Evolutionary conservation across 2,113 vertebrate genomes (phyloP), one percentile per base, ranked within the genome.

Genomic region (Chloroceryle aenea): DNA sequence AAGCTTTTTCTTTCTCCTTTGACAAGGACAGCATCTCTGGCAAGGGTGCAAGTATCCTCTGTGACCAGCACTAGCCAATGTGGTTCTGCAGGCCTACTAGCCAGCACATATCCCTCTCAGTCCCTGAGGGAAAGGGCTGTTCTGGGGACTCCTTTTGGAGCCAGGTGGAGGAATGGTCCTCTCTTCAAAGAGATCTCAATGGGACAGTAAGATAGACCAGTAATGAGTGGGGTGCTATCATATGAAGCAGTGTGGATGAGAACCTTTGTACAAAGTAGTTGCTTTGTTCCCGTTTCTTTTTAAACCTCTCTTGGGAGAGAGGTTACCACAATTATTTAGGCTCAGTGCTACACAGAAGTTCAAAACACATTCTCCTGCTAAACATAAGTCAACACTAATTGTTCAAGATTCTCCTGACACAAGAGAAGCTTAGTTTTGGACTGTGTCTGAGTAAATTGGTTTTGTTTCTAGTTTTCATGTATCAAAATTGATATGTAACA

Each of bases 401-500:
- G 90, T 78, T 89, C 67, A 73, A 63, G 77, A 96, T 80, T 63
- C 76, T 85, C 73, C 63, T 82, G 71, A 87, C 55, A 87, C 38
- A 85, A 83, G 23, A 90, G 52, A 64, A 62, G 76, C 76, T 92
- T 91, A 81, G 75, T 67, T 91, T 81, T 89, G 63, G 81, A 84
- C 87, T 56, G 47, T 64, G 62, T 72, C 55, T 1, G 4, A 90
- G 58, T 66, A 93, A 95, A 94, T 76, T 81, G 64, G 56, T 86
- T 96, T 95, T n/a, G 61, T 93, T 95, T 95, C 78, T 79, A 86
- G 80, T 86, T 88, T 94, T 85, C 92, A 95, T 47, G 26, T 83
- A 93, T 95, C 85, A 89, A 55, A 97, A 97, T 61, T 85, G 66
- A 94, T 96, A 97, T 69, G 72, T 84, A 95, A 91, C 68, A 94